Percentiles rank a stretch among this genome's conserved stretches.
These are phyloP conservation scores for Pipa parva DNA, from an alignment of 2,113 vertebrate species.

Conservation along the genomic window DNA sequence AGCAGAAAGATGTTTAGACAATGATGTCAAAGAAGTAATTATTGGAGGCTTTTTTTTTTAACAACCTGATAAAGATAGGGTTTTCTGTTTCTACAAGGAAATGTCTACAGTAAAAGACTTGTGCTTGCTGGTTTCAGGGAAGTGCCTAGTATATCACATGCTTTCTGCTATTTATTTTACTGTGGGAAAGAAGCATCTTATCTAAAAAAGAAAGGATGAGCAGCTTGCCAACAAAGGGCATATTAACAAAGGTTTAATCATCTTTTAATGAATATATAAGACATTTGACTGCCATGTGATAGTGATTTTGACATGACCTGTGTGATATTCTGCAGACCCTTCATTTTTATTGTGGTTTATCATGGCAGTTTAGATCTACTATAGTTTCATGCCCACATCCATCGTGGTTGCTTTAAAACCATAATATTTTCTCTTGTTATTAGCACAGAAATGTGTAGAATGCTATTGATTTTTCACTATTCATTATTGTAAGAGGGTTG, in stretches of 20 bases:
- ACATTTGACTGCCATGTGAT: slow-evolving; percentile 53
- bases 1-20: too few species aligned
- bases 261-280: slow-evolving; percentile 45
- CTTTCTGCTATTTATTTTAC: slow-evolving; percentile 13
- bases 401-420: slow-evolving; percentile 18
- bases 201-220: slow-evolving; percentile 34
- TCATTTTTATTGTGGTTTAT: slow-evolving; percentile 7
- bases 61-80: too few species aligned
- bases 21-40: too few species aligned
- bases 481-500: slow-evolving; percentile 17
- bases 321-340: slow-evolving; percentile 25
- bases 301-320: slow-evolving; percentile 31
- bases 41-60: too few species aligned
- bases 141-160: neutral
- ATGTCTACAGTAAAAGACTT: slow-evolving; percentile 1
- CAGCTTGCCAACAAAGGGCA: slow-evolving; percentile 48
- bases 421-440: slow-evolving; percentile 30
- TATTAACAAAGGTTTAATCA: slow-evolving; percentile 38
- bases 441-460: slow-evolving; percentile 29
- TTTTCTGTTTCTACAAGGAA: neutral
- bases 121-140: slow-evolving; percentile 3
- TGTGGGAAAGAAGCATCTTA: slow-evolving; percentile 3
- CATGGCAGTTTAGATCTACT: neutral
- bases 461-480: slow-evolving; percentile 24
- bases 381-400: neutral